A percentile compares a stretch with the other conserved stretches of the same genome.
Conservation (phyloP, 1,140 invertebrate species). For the Aporrectodea caliginosa region DNA sequence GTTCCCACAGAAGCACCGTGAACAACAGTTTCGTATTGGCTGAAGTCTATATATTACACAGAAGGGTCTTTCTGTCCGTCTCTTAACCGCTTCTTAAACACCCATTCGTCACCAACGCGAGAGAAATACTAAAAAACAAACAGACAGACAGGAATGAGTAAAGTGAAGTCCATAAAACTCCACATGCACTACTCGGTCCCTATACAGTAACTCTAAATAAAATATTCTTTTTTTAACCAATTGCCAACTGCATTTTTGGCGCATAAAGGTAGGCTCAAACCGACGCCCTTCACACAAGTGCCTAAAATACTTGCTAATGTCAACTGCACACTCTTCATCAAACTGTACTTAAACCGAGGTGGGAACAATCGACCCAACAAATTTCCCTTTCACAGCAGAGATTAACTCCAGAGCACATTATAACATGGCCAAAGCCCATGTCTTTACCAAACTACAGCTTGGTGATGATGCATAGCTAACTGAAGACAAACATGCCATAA, state of each 20-base stretch:
- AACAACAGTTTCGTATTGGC: too few relatives aligned
- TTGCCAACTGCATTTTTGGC: background rate
- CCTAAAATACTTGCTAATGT: background rate
- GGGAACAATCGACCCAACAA: background rate
- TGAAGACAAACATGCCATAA: too few relatives aligned
- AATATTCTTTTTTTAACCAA: background rate
- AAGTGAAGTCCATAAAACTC: background rate
- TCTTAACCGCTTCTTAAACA: background rate
- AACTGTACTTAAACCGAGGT: background rate
- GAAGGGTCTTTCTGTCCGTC: background rate
- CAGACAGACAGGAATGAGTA: background rate
- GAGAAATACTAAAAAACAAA: background rate
- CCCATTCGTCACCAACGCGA: background rate
- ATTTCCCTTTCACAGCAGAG: too few relatives aligned
- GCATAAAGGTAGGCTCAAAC: too few relatives aligned
- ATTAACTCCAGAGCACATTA: too few relatives aligned
- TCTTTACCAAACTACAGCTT: too few relatives aligned
- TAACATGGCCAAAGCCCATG: too few relatives aligned
- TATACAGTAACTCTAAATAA: background rate
- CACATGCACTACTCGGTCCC: background rate
- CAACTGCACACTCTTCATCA: background rate
- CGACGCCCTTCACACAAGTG: background rate
- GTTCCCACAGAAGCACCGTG: too few relatives aligned
- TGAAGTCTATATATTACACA: too few relatives aligned
- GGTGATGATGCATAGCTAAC: too few relatives aligned